Percentiles rank a stretch among this genome's conserved stretches.
Evolutionary conservation across 1,140 invertebrate species (phyloP).

Genomic region (Plodia interpunctella): DNA sequence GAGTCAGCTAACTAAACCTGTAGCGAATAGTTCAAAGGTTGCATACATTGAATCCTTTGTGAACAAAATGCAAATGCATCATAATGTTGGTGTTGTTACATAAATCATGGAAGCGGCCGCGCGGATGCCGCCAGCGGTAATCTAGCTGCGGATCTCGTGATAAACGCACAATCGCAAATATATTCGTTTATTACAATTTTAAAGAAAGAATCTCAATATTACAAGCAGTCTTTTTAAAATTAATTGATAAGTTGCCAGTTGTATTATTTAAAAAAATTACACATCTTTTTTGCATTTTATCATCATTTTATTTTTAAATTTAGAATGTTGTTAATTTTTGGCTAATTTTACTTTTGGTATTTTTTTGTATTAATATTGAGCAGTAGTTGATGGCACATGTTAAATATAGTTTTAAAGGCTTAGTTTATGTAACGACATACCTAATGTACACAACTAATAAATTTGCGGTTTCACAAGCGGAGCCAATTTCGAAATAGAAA

Average conservation of each 20-base stretch:
- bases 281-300: too few species aligned
- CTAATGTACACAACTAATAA: constrained; percentile 22
- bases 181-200: constrained; percentile 21
- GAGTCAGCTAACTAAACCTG: background rate
- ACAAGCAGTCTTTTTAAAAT: background rate
- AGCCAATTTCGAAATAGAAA: constrained; percentile 61
- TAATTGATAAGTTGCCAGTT: too few species aligned
- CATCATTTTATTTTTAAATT: too few species aligned
- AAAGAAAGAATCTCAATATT: background rate
- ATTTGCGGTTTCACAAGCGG: constrained; percentile 28
- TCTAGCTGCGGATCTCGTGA: constrained; percentile 31
- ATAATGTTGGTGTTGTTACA: constrained; percentile 32
- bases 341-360: too few species aligned
- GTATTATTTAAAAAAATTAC: too few species aligned
- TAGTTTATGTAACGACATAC: background rate
- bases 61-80: constrained; percentile 39
- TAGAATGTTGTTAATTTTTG: too few species aligned
- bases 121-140: constrained; percentile 33
- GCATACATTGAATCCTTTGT: constrained; percentile 12
- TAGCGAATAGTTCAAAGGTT: constrained; percentile 12
- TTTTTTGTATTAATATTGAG: too few species aligned
- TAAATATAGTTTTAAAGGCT: background rate
- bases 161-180: constrained; percentile 25
- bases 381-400: background rate
- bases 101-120: constrained; percentile 30